These are phyloP conservation scores for Spondyliosoma cantharus DNA, from an alignment of 2,797 vertebrate genomes.

Conservation along the genomic window DNA sequence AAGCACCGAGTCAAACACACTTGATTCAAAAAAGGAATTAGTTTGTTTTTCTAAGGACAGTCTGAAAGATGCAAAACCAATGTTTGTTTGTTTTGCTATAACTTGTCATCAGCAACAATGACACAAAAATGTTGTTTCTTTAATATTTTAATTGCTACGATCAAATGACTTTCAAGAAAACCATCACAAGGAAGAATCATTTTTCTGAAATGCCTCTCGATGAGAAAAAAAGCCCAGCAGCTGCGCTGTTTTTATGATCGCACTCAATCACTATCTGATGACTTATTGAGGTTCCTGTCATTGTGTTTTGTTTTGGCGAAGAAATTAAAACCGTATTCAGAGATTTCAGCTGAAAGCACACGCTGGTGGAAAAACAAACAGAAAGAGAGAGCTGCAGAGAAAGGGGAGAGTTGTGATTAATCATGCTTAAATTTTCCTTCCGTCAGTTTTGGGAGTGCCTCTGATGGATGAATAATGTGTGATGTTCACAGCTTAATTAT, in stretches of 20 bases:
- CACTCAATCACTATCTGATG: conserved; percentile 58
- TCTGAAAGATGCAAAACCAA: neutral
- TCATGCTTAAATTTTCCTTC: conserved; percentile 63
- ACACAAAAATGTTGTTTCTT: too few species aligned
- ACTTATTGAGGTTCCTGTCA: conserved; percentile 54
- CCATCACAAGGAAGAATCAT: conserved; percentile 18
- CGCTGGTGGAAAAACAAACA: conserved; percentile 32
- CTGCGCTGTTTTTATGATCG: conserved; percentile 63
- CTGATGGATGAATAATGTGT: conserved; percentile 71
- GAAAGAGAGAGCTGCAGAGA: conserved; percentile 49
- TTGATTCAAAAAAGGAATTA: neutral
- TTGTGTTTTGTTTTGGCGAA: conserved; percentile 34
- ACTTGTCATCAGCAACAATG: conserved; percentile 3
- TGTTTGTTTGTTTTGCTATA: conserved; percentile 27
- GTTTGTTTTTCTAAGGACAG: neutral
- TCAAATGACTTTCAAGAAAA: conserved; percentile 44
- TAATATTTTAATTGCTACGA: conserved; percentile 45
- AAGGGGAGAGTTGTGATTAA: conserved; percentile 65
- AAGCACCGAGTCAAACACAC: neutral
- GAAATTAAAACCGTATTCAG: conserved; percentile 61
- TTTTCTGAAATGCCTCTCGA: conserved; percentile 28
- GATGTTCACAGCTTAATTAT: conserved; percentile 72
- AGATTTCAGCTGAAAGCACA: conserved; percentile 42
- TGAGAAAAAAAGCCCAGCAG: conserved; percentile 43
- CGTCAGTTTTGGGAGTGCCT: conserved; percentile 53